A percentile compares a stretch with the other conserved stretches of the same genome.
Evolutionary conservation across 2,113 vertebrate genomes (phyloP).

Genomic region (Petromus typicus): DNA sequence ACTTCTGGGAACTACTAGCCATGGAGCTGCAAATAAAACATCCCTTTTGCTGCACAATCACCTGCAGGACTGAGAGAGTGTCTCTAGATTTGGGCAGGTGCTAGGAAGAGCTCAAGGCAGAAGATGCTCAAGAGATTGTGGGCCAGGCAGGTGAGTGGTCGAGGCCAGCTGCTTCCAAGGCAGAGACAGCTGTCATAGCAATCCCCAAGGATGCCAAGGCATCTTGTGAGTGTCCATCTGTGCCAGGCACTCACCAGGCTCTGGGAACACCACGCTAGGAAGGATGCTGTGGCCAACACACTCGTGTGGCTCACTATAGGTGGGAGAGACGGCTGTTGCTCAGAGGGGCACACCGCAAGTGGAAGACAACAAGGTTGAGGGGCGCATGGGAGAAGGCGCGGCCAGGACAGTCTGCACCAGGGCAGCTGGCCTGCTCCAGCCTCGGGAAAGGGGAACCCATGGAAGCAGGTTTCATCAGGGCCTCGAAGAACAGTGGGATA

Average conservation of each 20-base stretch:
- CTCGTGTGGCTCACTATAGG: not conserved
- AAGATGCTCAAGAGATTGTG: no score
- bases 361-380: not conserved
- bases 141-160: no score
- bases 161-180: not conserved
- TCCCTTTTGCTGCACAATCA: rapidly evolving
- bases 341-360: not conserved
- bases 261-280: rapidly evolving
- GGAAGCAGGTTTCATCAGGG: not conserved
- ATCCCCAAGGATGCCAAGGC: not conserved
- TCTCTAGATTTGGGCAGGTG: not conserved
- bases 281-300: not conserved
- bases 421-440: no score
- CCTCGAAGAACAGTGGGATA: not conserved
- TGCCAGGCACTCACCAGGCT: no score
- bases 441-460: no score
- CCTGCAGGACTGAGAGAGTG: not conserved
- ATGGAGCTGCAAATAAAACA: not conserved
- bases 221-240: no score
- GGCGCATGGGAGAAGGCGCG: not conserved
- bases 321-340: not conserved
- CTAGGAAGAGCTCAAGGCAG: not conserved
- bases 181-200: no score
- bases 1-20: no score
- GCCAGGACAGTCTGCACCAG: not conserved